A percentile compares a stretch with the other conserved stretches of the same genome.
phyloP scores from a whole-genome alignment of 2,797 vertebrate genomes.

The Pantherophis alleghaniensis region DNA sequence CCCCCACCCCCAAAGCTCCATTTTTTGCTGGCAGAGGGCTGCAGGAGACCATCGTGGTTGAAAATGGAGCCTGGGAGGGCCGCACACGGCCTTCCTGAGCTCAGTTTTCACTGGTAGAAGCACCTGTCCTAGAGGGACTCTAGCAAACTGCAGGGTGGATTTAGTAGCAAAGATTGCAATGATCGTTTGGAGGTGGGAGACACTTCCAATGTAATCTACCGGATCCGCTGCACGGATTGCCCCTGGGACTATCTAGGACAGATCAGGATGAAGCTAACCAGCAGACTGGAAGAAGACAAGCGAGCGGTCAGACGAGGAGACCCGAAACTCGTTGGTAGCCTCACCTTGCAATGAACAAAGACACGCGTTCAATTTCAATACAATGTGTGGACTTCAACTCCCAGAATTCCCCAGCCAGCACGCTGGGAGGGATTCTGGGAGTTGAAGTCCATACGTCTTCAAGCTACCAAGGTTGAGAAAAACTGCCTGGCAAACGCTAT shows the following conservation, averaged over 20 bases:
- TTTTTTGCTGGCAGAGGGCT: no score
- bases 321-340: neutral
- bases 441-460: neutral
- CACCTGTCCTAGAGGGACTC: no score
- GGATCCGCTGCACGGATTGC: neutral
- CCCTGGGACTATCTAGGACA: neutral
- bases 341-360: neutral
- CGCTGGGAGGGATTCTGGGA: neutral
- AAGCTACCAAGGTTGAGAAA: neutral
- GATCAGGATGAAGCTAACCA: neutral
- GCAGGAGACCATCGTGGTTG: rapidly evolving
- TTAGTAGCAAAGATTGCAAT: neutral
- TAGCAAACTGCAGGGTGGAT: neutral
- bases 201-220: neutral
- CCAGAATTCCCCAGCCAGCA: neutral
- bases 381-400: neutral
- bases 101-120: no score
- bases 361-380: neutral
- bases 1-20: no score
- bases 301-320: neutral
- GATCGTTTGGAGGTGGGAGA: neutral
- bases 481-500: neutral
- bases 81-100: no score
- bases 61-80: no score
- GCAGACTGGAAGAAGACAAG: neutral